Base-by-base conservation (phyloP, 2,888 invertebrate species). In the Choreutis nemorana region DNA sequence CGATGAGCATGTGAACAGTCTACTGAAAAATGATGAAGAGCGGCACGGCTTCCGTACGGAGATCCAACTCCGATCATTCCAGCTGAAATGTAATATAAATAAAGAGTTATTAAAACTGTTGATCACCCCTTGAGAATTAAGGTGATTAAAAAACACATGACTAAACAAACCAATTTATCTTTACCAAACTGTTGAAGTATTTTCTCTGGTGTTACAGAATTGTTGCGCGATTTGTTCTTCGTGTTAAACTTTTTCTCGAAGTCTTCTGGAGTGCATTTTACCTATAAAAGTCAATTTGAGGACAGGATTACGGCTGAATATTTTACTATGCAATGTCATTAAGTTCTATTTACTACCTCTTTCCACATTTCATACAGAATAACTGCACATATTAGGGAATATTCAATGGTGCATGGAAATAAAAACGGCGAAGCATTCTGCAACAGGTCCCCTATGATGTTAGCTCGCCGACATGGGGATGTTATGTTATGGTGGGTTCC, bases 351-450 rank as follows among this genome's bases (percentile, higher is more conserved):
- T n/a, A 26, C 26, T 54, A 90, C 87, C 61, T 91, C 90, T 68
- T 91, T 91, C 92, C 94, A 95, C 87, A 94, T 92, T 62, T 94
- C 90, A 55, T 89, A 94, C 31, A 92, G 71, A 40, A 94, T 87
- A 15, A 93, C 94, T 13, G 94, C 93, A 51, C 92, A 93, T 38
- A 95, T 92, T 28, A 95, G 81, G 22, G 92, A 92, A 71, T 94
- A 95, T 66, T 95, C 94, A 46, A 95, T 92, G 26, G 85, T 85
- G 57, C 94, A 94, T 0, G 95, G 94, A 55, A 92, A 94, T 32
- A 95, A 82, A 57, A 94, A 94, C 0, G 92, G 91, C 1, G 84
- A 82, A 3, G 83, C 77, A 46, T 87, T 86, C 49, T 87, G 86
- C 3, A 88, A 81, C 28, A 88, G 52, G n/a, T 83, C 73, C 2